phyloP scores from a whole-genome alignment of 2,888 invertebrate genomes.

The Aphelenchoides bicaudatus region DNA sequence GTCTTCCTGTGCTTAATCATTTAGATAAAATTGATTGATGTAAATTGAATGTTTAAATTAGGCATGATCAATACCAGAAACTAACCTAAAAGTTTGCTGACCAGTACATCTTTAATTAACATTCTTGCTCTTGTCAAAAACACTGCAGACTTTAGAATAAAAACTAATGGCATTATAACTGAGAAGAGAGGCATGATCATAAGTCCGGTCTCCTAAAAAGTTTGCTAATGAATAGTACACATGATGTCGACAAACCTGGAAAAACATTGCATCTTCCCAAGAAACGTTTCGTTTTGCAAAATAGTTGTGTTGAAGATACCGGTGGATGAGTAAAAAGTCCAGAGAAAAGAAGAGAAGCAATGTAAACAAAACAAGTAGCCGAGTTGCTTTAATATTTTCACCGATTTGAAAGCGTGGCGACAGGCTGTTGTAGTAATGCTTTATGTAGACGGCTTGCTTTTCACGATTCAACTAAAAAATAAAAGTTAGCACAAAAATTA shows the following conservation, averaged over 20 bases:
- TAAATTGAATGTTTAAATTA: neutral
- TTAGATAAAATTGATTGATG: neutral
- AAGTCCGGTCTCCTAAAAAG: slow-evolving; percentile 17
- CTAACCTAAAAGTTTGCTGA: no score
- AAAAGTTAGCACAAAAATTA: neutral
- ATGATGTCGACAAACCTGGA: slow-evolving; percentile 19
- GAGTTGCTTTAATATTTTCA: slow-evolving; percentile 24
- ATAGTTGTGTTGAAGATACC: neutral
- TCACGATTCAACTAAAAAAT: slow-evolving; percentile 20
- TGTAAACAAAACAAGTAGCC: slow-evolving; percentile 17
- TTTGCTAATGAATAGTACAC: neutral
- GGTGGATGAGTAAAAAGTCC: slow-evolving; percentile 1
- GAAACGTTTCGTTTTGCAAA: neutral
- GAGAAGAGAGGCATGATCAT: slow-evolving; percentile 20
- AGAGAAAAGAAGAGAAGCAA: slow-evolving; percentile 10
- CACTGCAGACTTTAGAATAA: slow-evolving; percentile 11
- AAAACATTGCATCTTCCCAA: slow-evolving; percentile 6
- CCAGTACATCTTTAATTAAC: slow-evolving; percentile 15
- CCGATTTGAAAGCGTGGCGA: slow-evolving; percentile 25
- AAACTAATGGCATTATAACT: slow-evolving; percentile 14
- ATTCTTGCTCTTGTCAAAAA: slow-evolving; percentile 13
- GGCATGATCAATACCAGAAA: no score
- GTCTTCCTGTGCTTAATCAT: slow-evolving; percentile 15
- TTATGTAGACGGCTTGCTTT: slow-evolving; percentile 23
- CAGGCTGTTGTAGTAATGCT: slow-evolving; percentile 18